Evolutionary conservation across 2,113 vertebrate genomes (phyloP), one percentile per base, ranked within the genome.

Genomic region (Varanus komodoensis): DNA sequence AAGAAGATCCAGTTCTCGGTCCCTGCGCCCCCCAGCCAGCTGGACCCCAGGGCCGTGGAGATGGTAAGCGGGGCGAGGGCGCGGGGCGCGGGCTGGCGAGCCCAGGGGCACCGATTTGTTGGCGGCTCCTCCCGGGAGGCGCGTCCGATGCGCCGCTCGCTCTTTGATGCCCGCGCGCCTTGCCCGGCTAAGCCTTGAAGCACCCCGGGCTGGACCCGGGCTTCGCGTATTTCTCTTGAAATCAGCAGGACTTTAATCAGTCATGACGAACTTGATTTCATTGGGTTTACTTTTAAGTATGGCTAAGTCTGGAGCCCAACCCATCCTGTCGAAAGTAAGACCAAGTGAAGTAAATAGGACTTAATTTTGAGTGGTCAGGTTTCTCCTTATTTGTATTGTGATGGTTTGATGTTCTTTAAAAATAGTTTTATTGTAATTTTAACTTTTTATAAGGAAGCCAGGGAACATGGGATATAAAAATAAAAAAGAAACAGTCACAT

Each of bases 1-100:
- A 99, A 98, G 97, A 99, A 99, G 97, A 99, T 99, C 96, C 98
- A 99, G 82, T 99, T 99, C 91, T 98, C 98, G 0, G 97, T 98
- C 91, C 98, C 98, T 0, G 91, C 98, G 1, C 97, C 97, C 32
- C 98, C 98, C 68, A 97, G 98, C 94, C 98, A 99, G 93, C 97
- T 99, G 96, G 99, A 99, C 96, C 98, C 98, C 44, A 97, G 98
- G 87, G 98, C 99, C 93, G 98, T 99, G 84, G 99, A 99, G 97
- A 99, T 99, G 99, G 99, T 99, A 97, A 97, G 34, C 1, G 32
- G 29, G 21, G 3, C 8, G 1, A 8, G n/a, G 81, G 21, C 8
- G 34, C 1, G 3, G 19, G 3, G 57, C 57, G 6, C 7, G 17
- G 8, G 15, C 11, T 6, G 9, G 29, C 21, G 61, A 64, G 61